Percentiles rank a stretch among this genome's conserved stretches.
Evolutionary conservation across 2,888 invertebrate genomes (phyloP).

Genomic region (Lapara coniferarum): DNA sequence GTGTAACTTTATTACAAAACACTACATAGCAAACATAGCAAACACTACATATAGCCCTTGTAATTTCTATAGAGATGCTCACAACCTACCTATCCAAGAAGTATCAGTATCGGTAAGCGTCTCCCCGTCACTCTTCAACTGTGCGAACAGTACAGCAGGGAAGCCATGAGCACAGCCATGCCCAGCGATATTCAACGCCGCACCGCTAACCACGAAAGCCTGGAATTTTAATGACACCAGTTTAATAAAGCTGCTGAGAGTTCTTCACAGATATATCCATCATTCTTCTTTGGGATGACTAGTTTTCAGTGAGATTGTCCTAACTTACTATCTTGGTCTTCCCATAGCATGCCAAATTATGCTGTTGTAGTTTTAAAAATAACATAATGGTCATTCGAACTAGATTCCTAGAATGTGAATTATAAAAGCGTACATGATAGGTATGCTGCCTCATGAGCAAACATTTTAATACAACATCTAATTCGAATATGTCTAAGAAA

Average conservation of each 20-base stretch:
- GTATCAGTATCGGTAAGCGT: constrained; percentile 75
- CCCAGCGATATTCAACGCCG: constrained; percentile 74
- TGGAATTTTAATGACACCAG: constrained; percentile 43
- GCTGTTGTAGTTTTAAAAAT: too few species aligned
- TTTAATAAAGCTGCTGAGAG: neutral
- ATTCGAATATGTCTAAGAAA: neutral
- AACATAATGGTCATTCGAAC: neutral
- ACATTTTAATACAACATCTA: too few species aligned
- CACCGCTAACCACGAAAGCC: constrained; percentile 77
- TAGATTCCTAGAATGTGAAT: neutral
- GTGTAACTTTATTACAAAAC: too few species aligned
- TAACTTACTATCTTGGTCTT: too few species aligned
- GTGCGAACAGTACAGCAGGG: constrained; percentile 75
- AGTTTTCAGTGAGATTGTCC: too few species aligned
- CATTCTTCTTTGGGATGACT: too few species aligned
- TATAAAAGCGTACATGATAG: too few species aligned
- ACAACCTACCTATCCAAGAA: constrained; percentile 72
- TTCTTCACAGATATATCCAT: too few species aligned
- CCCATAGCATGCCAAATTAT: too few species aligned
- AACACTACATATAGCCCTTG: too few species aligned
- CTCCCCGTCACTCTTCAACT: constrained; percentile 56
- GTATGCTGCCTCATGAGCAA: too few species aligned
- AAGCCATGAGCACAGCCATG: constrained; percentile 78
- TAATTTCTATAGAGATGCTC: neutral
- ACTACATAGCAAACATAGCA: too few species aligned